Evolutionary conservation across 2,113 vertebrate genomes (phyloP), one percentile per base, ranked within the genome.

Genomic region (Dolichallabes microphthalmus): DNA sequence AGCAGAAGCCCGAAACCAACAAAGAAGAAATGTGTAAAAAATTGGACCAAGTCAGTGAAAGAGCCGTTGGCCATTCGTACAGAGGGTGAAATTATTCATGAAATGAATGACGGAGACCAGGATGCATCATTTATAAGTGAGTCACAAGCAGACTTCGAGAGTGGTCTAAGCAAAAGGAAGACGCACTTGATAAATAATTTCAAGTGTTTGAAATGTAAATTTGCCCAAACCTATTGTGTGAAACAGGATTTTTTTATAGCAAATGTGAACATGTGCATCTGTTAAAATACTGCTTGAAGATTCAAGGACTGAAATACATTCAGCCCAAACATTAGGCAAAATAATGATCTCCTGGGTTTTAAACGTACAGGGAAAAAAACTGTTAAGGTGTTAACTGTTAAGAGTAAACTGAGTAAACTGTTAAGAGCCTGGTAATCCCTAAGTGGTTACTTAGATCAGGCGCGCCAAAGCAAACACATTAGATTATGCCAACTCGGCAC

Each of bases 191-290:
- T 50, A 57, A 77, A 57, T 57, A 30, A 77, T 57, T 77, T 77
- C 12, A 55, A 12, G n/a, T 77, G 75, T 30, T 77, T 77, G n/a
- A 55, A 77, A 57, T 77, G 52, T 57, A 77, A 55, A 76, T 76
- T 76, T 55, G 25, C n/a, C 52, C 5, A 55, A 76, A 53, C 22
- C 30, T 19, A 30, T 30, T 55, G 52, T 55, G 14, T 27, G 45
- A n/a, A n/a, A 52, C 5, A 17, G 25, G 73, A 77, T 3, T 10
- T 57, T 60, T 77, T 30, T 30, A 30, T 19, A n/a, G 74, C 14
- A 30, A 55, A 27, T 53, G 14, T 52, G 22, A 27, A 17, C 3
- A 25, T 77, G 75, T 57, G 52, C 27, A 32, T 57, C 3, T 77
- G 52, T n/a, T 77, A 55, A 32, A 30, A 77, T 53, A 75, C 25